Conservation (phyloP, 2,113 vertebrate genomes). For the Protomyctophum bolini region DNA sequence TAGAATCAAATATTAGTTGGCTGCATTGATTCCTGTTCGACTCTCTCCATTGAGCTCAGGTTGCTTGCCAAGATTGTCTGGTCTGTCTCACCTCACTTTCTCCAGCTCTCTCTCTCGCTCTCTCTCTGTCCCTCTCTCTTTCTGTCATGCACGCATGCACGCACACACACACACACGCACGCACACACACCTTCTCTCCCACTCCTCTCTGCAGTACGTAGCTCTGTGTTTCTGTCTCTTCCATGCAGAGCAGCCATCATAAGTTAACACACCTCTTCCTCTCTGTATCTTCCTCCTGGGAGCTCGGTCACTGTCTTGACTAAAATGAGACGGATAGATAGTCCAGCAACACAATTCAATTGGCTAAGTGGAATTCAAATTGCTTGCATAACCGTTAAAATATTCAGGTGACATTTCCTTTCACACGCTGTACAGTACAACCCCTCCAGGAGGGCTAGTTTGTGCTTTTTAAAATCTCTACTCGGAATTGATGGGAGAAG, state of each 20-base stretch:
- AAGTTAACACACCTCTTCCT: constrained; percentile 8
- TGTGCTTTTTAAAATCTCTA: neutral
- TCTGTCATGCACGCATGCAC: neutral
- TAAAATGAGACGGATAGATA: constrained; percentile 15
- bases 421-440: neutral
- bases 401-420: neutral
- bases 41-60: constrained; percentile 55
- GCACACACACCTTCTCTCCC: neutral
- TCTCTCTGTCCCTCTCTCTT: constrained; percentile 41
- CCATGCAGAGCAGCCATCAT: neutral
- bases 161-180: too few relatives aligned
- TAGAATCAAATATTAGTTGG: constrained; percentile 71
- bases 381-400: neutral
- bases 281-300: constrained; percentile 12
- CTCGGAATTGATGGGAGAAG: too few relatives aligned
- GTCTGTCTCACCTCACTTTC: constrained; percentile 44
- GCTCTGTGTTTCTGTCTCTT: constrained; percentile 28
- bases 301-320: neutral
- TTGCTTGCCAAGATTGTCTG: constrained; percentile 67
- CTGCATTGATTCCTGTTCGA: constrained; percentile 70
- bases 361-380: neutral
- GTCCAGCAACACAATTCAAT: neutral
- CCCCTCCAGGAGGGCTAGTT: neutral
- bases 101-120: constrained; percentile 46
- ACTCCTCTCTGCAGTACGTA: constrained; percentile 37